Percentiles rank a stretch among this genome's conserved stretches.
phyloP scores from a whole-genome alignment of 2,888 invertebrate genomes.

The Mycalesis mineus region DNA sequence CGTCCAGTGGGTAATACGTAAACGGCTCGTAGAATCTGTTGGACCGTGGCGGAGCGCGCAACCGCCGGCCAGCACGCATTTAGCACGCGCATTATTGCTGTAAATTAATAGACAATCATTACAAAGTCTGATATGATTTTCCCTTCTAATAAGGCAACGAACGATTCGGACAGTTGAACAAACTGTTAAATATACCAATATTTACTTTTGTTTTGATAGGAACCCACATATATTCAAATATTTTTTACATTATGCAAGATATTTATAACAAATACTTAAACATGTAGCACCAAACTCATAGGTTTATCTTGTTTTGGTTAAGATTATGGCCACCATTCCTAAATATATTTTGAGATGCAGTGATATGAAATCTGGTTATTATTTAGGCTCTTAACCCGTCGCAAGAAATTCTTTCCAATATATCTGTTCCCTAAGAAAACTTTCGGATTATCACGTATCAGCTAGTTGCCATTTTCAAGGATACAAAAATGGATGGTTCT shows the following conservation, averaged over 20 bases:
- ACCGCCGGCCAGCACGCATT: slow-evolving; percentile 55
- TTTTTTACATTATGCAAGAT: too few relatives aligned
- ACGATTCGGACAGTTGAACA: background rate
- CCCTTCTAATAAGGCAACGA: slow-evolving; percentile 4
- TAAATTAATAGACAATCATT: slow-evolving; percentile 38
- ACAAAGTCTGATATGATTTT: slow-evolving; percentile 24
- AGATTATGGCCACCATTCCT: too few relatives aligned
- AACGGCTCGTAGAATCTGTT: slow-evolving; percentile 45
- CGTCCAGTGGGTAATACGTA: slow-evolving; percentile 35
- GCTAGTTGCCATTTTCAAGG: background rate
- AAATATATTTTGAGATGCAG: too few relatives aligned
- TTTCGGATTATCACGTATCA: background rate
- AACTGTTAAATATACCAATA: too few relatives aligned
- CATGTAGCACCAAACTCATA: too few relatives aligned
- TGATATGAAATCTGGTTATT: too few relatives aligned
- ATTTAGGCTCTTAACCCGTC: background rate
- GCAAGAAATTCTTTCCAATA: background rate
- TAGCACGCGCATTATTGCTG: slow-evolving; percentile 42
- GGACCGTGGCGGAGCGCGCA: slow-evolving; percentile 62
- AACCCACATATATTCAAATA: too few relatives aligned
- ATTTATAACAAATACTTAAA: too few relatives aligned
- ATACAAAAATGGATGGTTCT: background rate
- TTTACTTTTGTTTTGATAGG: too few relatives aligned
- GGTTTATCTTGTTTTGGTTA: too few relatives aligned
- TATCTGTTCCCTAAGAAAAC: background rate